Conservation (phyloP, 2,113 vertebrate species). For the Oryzias curvinotus region DNA sequence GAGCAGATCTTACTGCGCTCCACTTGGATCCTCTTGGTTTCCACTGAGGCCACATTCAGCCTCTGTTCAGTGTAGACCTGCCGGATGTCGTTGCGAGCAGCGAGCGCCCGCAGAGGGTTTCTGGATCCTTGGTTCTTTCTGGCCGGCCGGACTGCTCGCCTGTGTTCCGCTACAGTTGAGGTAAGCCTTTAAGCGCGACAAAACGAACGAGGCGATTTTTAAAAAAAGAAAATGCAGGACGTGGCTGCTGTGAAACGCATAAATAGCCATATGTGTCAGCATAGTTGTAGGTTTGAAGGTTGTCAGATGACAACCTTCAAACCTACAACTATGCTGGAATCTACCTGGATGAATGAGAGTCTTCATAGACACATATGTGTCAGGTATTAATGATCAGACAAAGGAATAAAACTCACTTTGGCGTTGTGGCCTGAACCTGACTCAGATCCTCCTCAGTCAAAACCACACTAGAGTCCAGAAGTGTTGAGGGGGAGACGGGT, state of each 20-base stretch:
- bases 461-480: conserved; percentile 46
- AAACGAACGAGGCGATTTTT: background rate
- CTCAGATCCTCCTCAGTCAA: conserved; percentile 74
- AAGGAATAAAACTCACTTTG: conserved; percentile 62
- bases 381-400: too few species aligned
- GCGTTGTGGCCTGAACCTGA: conserved; percentile 61
- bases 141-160: conserved; percentile 74
- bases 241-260: too few species aligned
- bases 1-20: conserved; percentile 73
- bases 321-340: too few species aligned
- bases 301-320: too few species aligned
- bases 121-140: conserved; percentile 77
- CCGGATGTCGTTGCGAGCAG: conserved; percentile 77
- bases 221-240: background rate
- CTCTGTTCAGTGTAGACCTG: conserved; percentile 82
- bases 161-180: conserved; percentile 76
- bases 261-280: too few species aligned
- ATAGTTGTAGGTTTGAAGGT: too few species aligned
- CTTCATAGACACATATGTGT: too few species aligned
- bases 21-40: conserved; percentile 81
- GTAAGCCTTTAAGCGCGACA: conserved; percentile 64
- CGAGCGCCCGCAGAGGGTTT: conserved; percentile 80
- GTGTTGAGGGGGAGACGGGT: conserved; percentile 42
- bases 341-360: too few species aligned
- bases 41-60: conserved; percentile 77